phyloP scores from a whole-genome alignment of 2,888 invertebrate species.

The Leucoma salicis region DNA sequence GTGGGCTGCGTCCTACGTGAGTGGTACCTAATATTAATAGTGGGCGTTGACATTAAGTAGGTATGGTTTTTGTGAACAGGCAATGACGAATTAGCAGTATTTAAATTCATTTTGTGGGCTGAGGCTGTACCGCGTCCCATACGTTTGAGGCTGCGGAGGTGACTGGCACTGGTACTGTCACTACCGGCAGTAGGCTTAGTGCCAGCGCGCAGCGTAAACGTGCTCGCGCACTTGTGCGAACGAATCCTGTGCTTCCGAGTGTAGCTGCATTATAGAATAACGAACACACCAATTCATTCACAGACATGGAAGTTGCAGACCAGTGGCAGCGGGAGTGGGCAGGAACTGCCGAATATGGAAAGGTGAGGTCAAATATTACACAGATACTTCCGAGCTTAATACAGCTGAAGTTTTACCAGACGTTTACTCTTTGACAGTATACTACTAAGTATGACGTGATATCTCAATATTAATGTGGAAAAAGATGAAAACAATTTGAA shows the following conservation, averaged over 20 bases:
- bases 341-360: constrained; percentile 76
- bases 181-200: constrained; percentile 59
- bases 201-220: constrained; percentile 59
- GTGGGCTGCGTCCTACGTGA: constrained; percentile 62
- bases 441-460: no score
- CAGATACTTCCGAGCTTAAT: no score
- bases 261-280: constrained; percentile 72
- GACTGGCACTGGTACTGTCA: no score
- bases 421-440: no score
- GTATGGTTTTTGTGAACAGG: constrained; percentile 69
- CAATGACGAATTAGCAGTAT: constrained; percentile 71
- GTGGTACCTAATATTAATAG: constrained; percentile 51
- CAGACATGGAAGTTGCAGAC: constrained; percentile 75
- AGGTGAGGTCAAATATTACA: constrained; percentile 52
- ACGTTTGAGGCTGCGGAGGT: constrained; percentile 32
- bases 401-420: no score
- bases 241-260: constrained; percentile 60
- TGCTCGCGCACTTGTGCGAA: constrained; percentile 49
- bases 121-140: constrained; percentile 48
- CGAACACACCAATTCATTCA: constrained; percentile 41
- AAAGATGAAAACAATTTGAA: no score
- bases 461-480: no score
- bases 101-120: constrained; percentile 64
- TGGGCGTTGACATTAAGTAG: constrained; percentile 74
- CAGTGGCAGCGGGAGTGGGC: constrained; percentile 79